These are phyloP conservation scores for Copidosoma floridanum DNA, from an alignment of 1,140 invertebrate genomes.

Conservation along the genomic window DNA sequence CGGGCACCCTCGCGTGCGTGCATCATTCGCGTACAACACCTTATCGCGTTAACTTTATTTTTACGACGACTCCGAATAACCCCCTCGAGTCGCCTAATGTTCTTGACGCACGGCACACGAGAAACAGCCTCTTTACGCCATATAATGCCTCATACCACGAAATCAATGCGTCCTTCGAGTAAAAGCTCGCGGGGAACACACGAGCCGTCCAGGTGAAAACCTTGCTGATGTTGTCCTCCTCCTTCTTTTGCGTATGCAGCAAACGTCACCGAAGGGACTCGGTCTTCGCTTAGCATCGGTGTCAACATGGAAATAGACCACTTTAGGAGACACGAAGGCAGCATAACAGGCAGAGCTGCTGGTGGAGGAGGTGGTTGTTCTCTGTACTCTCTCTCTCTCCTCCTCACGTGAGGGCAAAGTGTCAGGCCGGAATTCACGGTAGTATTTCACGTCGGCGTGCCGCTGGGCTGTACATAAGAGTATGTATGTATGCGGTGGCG, in stretches of 20 bases:
- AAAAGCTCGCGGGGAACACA: not conserved
- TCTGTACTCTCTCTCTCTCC: too few species aligned
- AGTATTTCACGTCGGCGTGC: constrained; percentile 34
- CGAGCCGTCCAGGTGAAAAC: not conserved
- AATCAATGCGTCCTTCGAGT: constrained; percentile 11
- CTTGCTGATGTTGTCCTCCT: too few species aligned
- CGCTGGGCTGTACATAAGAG: too few species aligned
- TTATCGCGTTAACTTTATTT: constrained; percentile 10
- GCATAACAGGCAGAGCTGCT: not conserved
- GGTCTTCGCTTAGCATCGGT: not conserved
- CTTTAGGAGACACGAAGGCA: too few species aligned
- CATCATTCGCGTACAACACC: not conserved
- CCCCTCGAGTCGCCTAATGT: not conserved
- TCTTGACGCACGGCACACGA: too few species aligned
- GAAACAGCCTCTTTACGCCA: too few species aligned
- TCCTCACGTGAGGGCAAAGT: constrained; percentile 14
- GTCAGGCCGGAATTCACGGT: constrained; percentile 33
- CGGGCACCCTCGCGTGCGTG: not conserved
- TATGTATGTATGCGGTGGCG: too few species aligned
- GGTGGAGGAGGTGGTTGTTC: too few species aligned
- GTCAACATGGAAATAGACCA: not conserved
- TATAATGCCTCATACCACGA: not conserved
- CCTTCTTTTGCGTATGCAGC: too few species aligned
- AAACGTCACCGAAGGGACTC: not conserved
- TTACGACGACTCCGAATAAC: not conserved